phyloP scores from a whole-genome alignment of 2,797 vertebrate species.

The Rhynchonycteris naso region DNA sequence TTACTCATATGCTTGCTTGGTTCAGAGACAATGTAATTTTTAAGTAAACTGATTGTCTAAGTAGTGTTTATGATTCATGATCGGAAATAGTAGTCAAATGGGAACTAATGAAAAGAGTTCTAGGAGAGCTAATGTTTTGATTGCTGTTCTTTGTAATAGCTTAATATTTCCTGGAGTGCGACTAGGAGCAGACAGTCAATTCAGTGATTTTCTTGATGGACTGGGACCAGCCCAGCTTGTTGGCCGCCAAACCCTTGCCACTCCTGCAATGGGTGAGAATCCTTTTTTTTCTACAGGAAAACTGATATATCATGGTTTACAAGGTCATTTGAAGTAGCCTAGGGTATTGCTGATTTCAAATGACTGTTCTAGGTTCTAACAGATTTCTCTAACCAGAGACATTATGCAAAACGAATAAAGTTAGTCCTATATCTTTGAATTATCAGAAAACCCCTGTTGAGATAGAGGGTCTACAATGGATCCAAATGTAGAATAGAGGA shows the following conservation, averaged over 20 bases:
- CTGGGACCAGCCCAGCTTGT: conserved; percentile 97
- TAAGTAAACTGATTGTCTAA: neutral
- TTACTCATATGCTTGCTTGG: neutral
- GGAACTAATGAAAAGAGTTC: neutral
- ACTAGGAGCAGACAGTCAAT: conserved; percentile 96
- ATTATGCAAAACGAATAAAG: neutral
- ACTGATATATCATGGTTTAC: neutral
- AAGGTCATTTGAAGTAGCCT: neutral
- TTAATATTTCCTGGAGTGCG: conserved; percentile 97
- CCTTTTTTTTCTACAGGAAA: neutral
- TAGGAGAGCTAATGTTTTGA: neutral
- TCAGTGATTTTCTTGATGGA: conserved; percentile 98
- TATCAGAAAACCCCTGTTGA: neutral
- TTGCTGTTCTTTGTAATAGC: conserved; percentile 82
- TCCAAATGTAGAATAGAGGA: neutral
- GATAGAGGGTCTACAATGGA: neutral
- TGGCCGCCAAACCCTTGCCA: conserved; percentile 97
- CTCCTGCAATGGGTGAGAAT: conserved; percentile 95
- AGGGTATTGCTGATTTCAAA: neutral
- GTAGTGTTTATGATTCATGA: neutral
- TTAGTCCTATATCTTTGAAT: neutral
- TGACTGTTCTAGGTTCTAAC: neutral
- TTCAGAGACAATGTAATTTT: neutral
- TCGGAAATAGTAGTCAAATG: neutral
- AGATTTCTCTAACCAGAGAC: neutral